A percentile compares a stretch with the other conserved stretches of the same genome.
Conservation (phyloP, 2,797 vertebrate species). For the Moxostoma hubbsi region DNA sequence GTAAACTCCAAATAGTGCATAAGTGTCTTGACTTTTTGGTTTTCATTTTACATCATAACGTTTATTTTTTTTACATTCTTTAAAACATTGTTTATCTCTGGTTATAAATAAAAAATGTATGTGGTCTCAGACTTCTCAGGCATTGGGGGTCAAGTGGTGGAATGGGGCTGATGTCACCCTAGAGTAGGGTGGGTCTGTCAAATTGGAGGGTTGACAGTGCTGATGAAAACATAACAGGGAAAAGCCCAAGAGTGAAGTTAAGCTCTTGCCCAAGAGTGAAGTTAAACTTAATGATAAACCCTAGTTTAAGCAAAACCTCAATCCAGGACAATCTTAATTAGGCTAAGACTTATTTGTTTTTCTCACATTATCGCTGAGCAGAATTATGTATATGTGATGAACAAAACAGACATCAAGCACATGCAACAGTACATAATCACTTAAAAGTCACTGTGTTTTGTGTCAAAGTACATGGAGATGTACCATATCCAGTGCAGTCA, state of each 20-base stretch:
- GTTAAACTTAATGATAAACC: conserved; percentile 12
- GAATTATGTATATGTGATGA: background rate
- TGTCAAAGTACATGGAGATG: background rate
- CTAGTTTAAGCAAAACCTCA: background rate
- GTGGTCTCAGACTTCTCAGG: background rate
- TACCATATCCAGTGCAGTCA: background rate
- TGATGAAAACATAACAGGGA: conserved; percentile 60
- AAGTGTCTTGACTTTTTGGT: background rate
- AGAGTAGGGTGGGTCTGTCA: conserved; percentile 53
- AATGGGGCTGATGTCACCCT: conserved; percentile 62
- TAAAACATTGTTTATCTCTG: background rate
- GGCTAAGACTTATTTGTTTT: background rate
- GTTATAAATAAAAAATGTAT: too few relatives aligned
- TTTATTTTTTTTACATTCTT: background rate
- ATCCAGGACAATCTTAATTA: conserved; percentile 19
- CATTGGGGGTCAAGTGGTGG: conserved; percentile 20
- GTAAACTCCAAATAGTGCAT: background rate
- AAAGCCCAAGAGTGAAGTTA: conserved; percentile 32
- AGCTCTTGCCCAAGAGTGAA: conserved; percentile 23
- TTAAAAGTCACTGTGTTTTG: background rate
- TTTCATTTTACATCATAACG: background rate
- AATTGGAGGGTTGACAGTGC: conserved; percentile 56
- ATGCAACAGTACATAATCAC: background rate
- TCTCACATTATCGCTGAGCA: conserved; percentile 4
- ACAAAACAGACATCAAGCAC: conserved; percentile 24